Evolutionary conservation across 1,140 invertebrate genomes (phyloP).

Genomic region (Pseudachorutes palmiensis): DNA sequence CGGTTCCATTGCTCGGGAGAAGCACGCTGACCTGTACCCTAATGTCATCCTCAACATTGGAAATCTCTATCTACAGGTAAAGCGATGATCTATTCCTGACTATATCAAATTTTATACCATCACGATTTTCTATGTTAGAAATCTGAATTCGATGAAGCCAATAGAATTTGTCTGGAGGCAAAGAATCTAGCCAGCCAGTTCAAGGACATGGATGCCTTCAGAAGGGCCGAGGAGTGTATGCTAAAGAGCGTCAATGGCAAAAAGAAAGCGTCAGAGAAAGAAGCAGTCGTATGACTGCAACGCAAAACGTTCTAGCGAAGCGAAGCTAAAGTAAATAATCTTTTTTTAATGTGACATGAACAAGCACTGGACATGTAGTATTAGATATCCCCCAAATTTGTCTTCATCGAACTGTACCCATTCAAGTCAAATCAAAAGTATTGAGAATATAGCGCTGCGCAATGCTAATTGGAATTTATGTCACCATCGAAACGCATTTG

Average conservation of each 20-base stretch:
- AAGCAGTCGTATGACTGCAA: too few species aligned
- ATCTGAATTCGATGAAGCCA: slow-evolving; percentile 30
- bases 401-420: too few species aligned
- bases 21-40: slow-evolving; percentile 27
- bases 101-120: neutral
- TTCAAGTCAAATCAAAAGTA: too few species aligned
- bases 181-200: slow-evolving; percentile 20
- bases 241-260: slow-evolving; percentile 6
- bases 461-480: too few species aligned
- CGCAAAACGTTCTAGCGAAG: too few species aligned
- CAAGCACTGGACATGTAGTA: too few species aligned
- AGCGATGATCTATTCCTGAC: neutral
- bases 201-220: slow-evolving; percentile 23
- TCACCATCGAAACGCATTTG: too few species aligned
- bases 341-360: too few species aligned
- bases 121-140: slow-evolving; percentile 23
- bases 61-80: slow-evolving; percentile 28
- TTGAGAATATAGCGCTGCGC: too few species aligned
- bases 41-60: slow-evolving; percentile 28
- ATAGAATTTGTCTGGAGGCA: slow-evolving; percentile 29
- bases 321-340: neutral
- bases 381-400: too few species aligned
- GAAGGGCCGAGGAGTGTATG: slow-evolving; percentile 29
- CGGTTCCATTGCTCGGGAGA: slow-evolving; percentile 26
- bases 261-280: neutral